A percentile compares a stretch with the other conserved stretches of the same genome.
Evolutionary conservation across 2,888 invertebrate genomes (phyloP).

Genomic region (Xestia sexstrigata): DNA sequence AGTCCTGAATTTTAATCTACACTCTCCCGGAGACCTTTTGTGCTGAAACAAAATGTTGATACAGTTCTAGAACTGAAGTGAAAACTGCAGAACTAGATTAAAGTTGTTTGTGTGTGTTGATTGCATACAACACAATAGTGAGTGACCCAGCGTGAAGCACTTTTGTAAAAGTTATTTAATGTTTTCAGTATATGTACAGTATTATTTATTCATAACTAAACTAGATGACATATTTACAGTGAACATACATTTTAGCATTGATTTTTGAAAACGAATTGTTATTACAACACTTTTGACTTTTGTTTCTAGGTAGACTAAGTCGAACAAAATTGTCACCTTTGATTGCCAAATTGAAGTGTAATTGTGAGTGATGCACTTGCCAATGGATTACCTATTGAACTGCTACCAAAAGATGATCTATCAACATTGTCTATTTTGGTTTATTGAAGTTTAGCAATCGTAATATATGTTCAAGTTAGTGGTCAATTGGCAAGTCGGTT

Average conservation of each 20-base stretch:
- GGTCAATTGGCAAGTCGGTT: slow-evolving; percentile 71
- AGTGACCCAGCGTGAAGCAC: slow-evolving; percentile 63
- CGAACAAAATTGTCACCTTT: slow-evolving; percentile 65
- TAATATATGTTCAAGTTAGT: slow-evolving; percentile 53
- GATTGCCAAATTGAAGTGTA: slow-evolving; percentile 73
- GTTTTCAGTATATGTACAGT: slow-evolving; percentile 69
- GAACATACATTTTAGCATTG: slow-evolving; percentile 41
- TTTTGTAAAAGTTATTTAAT: slow-evolving; percentile 41
- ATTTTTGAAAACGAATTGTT: slow-evolving; percentile 35
- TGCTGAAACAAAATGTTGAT: slow-evolving; percentile 87
- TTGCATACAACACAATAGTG: slow-evolving; percentile 52
- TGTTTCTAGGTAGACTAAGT: slow-evolving; percentile 44
- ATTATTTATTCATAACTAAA: slow-evolving; percentile 60
- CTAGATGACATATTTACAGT: slow-evolving; percentile 62
- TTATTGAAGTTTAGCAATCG: slow-evolving; percentile 47
- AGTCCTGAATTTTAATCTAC: slow-evolving; percentile 77
- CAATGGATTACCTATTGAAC: slow-evolving; percentile 73
- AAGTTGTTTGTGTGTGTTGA: slow-evolving; percentile 29
- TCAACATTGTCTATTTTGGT: slow-evolving; percentile 68
- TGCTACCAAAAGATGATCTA: slow-evolving; percentile 66
- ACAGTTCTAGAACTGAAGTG: slow-evolving; percentile 71
- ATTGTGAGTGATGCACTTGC: slow-evolving; percentile 73
- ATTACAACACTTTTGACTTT: slow-evolving; percentile 46
- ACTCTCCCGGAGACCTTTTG: slow-evolving; percentile 81
- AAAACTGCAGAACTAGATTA: slow-evolving; percentile 40